Percentiles rank a stretch among this genome's conserved stretches.
Conservation (phyloP, 2,888 invertebrate species). For the Dastarcus helophoroides region DNA sequence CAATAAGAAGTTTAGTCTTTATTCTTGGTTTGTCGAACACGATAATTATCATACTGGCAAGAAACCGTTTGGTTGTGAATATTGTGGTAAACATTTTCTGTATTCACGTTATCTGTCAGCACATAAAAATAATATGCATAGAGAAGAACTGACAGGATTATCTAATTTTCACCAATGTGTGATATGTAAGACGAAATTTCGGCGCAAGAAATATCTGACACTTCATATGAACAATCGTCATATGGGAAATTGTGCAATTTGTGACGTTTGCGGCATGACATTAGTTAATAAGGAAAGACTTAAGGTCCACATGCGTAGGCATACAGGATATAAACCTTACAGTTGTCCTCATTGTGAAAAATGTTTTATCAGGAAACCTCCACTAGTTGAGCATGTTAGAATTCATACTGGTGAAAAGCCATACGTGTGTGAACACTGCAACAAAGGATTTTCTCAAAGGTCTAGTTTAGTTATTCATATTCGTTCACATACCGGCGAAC, state of each 20-base stretch:
- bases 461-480: constrained; percentile 54
- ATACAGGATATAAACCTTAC: constrained; percentile 33
- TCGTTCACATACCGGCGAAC: constrained; percentile 50
- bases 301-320: constrained; percentile 34
- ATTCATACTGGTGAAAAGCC: constrained; percentile 35
- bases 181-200: constrained; percentile 35
- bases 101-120: constrained; percentile 33
- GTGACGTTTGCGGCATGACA: constrained; percentile 49
- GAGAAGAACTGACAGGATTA: constrained; percentile 22
- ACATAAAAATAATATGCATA: constrained; percentile 33
- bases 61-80: constrained; percentile 43
- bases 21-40: constrained; percentile 45
- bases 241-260: constrained; percentile 41
- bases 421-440: constrained; percentile 45
- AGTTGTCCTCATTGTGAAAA: constrained; percentile 33
- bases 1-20: constrained; percentile 45
- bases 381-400: constrained; percentile 31
- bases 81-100: constrained; percentile 43
- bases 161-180: constrained; percentile 32
- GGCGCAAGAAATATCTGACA: constrained; percentile 34
- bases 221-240: constrained; percentile 39
- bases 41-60: constrained; percentile 46
- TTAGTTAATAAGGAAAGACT: constrained; percentile 42
- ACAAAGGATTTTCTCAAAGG: constrained; percentile 50
- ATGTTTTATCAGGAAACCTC: constrained; percentile 34